Base-by-base conservation (phyloP, 2,888 invertebrate genomes). In the Kuschelorhynchus macadamiae region DNA sequence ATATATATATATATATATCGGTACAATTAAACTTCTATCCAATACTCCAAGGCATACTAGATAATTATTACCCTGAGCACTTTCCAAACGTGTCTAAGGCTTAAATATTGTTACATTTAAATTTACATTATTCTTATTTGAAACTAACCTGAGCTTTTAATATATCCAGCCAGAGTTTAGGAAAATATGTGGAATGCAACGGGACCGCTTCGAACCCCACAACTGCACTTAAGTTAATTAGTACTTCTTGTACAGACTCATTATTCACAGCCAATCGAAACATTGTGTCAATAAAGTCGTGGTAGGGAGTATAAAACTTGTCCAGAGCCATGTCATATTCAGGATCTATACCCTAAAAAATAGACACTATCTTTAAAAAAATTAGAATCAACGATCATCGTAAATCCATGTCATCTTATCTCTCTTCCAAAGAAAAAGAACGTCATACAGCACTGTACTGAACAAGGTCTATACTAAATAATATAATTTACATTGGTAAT, bases 171-270 rank as follows among this genome's bases (percentile, higher is more conserved):
- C 96, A 97, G 78, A 97, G 89, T 78, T 95, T 92, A 12, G 97
- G 95, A 84, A 97, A 97, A 81, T 92, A 90, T 70, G 92, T 93
- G 79, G 94, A 91, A 85, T 95, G 92, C 71, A 97, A 86, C 1
- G 95, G 94, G 42, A 94, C 93, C 50, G 92, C 96, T 85, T 97
- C 97, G 74, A 94, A 92, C 65, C 96, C 97, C 55, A 96, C 92
- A 87, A 96, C 89, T 60, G 94, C 93, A 80, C 95, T 94, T 72
- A 97, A 85, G 79, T 92, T 91, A 67, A 97, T 92, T 73, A 97
- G 87, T 57, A 92, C 91, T 78, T 95, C 94, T 53, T 92, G 92
- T 84, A 97, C 89, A 77, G 92, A 92, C 78, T 95, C 93, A 76
- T 94, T 92, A 80, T 92, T 93, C 69, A 96, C 92, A 65, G 96